Evolutionary conservation across 2,113 vertebrate species (phyloP).

Genomic region (Willisornis vidua): DNA sequence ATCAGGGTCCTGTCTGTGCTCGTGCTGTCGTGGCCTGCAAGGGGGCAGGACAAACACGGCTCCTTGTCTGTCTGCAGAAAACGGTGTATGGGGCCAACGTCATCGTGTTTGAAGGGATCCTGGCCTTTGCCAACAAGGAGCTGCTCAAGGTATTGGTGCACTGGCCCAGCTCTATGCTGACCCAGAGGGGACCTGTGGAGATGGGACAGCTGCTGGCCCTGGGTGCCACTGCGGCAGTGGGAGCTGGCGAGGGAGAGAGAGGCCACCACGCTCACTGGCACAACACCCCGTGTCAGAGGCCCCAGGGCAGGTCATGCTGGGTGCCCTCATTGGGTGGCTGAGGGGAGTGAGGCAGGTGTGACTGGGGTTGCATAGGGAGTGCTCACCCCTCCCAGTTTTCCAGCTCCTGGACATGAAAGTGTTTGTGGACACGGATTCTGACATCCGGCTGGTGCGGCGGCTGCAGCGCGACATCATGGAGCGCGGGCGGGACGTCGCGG

Average conservation of each 20-base stretch:
- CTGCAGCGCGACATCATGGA: conserved; percentile 88
- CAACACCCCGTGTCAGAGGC: fast-evolving
- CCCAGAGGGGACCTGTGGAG: fast-evolving
- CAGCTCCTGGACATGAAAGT: conserved; percentile 94
- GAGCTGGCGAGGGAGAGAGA: background rate
- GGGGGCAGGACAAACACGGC: fast-evolving
- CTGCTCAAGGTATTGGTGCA: conserved; percentile 82
- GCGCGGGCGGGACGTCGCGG: conserved; percentile 81
- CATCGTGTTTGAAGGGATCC: conserved; percentile 89
- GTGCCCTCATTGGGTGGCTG: fast-evolving
- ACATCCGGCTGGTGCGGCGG: conserved; percentile 88
- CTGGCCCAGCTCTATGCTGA: background rate
- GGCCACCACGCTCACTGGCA: fast-evolving
- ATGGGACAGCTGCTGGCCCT: background rate
- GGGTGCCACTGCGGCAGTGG: background rate
- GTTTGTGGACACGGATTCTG: conserved; percentile 91
- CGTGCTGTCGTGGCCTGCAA: fast-evolving
- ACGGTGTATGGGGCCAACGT: conserved; percentile 90
- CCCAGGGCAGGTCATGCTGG: background rate
- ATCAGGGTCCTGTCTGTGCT: background rate
- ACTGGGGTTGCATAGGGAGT: background rate
- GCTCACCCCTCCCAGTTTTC: conserved; percentile 39
- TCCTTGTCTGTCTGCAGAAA: conserved; percentile 74
- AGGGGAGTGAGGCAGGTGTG: fast-evolving
- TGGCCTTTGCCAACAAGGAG: conserved; percentile 92